Base-by-base conservation (phyloP, 2,888 invertebrate genomes). In the Drosophila nigricruria region DNA sequence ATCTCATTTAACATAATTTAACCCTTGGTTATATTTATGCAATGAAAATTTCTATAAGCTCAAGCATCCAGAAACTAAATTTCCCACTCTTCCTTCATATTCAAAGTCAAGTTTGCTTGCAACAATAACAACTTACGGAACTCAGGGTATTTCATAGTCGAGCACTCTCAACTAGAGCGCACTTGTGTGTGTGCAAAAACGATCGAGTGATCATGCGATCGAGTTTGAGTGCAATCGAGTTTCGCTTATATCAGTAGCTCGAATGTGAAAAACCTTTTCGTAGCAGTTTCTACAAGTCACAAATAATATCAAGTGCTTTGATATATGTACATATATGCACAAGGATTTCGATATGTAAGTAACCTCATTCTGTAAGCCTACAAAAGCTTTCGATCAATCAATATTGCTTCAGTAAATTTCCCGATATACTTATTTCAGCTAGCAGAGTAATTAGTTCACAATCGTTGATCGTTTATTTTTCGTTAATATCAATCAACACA, bases 161-260 rank as follows among this genome's bases (percentile, higher is more conserved):
- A 20, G 6, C 20, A 32, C 8, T 20, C n/a, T 49, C 18, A 32
- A 14, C 12, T 18, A 6, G n/a, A 27, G 27, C 38, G 10, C 18
- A 10, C 18, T 20, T 40, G 42, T 32, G 18, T 8, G 64, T 69
- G 50, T 60, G 66, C 67, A 64, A 60, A 49, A 53, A 52, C 66
- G 65, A 63, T 52, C 77, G 50, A 56, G 54, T 43, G 38, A 50
- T 58, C 57, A 53, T 57, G 30, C 59, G 65, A 70, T 79, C 80
- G 60, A 50, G 72, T 63, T 65, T 36, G 62, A 72, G 54, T 76
- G 64, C 73, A 77, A 77, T 72, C 78, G 38, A 54, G 81, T 79
- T 81, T 77, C 42, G 60, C 65, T 64, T 36, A 62, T 61, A 62
- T 61, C 58, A 61, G 27, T 25, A 23, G 23, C 63, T 34, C 12